Base-by-base conservation (phyloP, 2,888 invertebrate genomes). In the Deilephila porcellus region DNA sequence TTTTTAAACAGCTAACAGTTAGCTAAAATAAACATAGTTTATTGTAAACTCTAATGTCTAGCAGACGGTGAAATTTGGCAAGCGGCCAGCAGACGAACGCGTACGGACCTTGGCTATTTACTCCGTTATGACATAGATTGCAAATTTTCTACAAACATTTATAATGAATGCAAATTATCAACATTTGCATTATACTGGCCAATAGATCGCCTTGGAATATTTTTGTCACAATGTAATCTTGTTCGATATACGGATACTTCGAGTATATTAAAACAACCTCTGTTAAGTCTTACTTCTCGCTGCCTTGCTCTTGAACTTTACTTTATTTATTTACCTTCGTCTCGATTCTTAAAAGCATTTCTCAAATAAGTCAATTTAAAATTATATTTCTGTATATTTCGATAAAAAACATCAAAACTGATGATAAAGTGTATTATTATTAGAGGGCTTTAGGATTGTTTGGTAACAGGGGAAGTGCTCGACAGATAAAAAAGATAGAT, bases 11-110 rank as follows among this genome's bases (percentile, higher is more conserved):
- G 81, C 76, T 74, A 80, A 83, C 78, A 79, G 82, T 82, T 83
- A 82, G 81, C 83, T 76, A 86, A 89, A 90, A 89, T 89, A 88
- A 82, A 86, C 83, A 81, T 75, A 81, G 82, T 85, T 86, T 82
- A 86, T 85, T 87, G 84, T 84, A 83, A 84, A 80, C 77, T 81
- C 75, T 74, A 78, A 82, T 86, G 83, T 86, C 88, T 88, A 90
- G 84, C 89, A 90, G 86, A 85, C 86, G 80, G 83, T 78, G 79
- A 84, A 82, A 83, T 78, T 87, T 92, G 92, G 91, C 91, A 67
- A 29, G 1, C 6, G 14, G 85, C 91, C 92, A 90, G 84, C 71
- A 62, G 78, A 81, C 80, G 80, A 82, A 82, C 82, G 78, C 78
- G 85, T 83, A 81, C 79, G 84, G 88, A 88, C 91, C 91, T 91